These are phyloP conservation scores for Tortricodes alternella DNA, from an alignment of 2,888 invertebrate species.

Conservation along the genomic window DNA sequence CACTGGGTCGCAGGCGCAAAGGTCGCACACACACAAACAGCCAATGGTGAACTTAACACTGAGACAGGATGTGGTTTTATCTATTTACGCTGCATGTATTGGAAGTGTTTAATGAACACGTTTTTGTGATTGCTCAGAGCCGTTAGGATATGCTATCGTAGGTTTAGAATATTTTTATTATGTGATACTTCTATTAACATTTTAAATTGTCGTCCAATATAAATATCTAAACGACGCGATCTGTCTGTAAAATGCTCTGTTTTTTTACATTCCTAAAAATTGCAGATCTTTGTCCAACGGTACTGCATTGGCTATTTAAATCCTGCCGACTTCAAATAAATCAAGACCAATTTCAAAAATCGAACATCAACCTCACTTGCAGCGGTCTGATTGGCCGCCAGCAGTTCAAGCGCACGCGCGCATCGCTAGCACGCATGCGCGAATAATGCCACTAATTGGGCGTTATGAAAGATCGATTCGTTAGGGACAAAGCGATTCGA, in stretches of 20 bases:
- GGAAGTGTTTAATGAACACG: conserved; percentile 19
- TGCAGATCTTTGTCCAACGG: too few relatives aligned
- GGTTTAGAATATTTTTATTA: not conserved
- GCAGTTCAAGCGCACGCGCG: conserved; percentile 19
- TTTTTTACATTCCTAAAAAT: too few relatives aligned
- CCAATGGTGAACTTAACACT: conserved; percentile 34
- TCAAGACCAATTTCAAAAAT: not conserved
- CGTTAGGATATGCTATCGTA: not conserved
- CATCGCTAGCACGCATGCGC: conserved; percentile 27
- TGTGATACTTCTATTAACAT: too few relatives aligned
- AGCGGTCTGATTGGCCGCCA: not conserved
- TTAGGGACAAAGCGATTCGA: conserved; percentile 20
- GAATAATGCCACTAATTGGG: conserved; percentile 30
- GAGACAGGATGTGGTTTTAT: conserved; percentile 43
- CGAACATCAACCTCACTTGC: not conserved
- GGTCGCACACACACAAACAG: conserved; percentile 48
- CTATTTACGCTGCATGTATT: conserved; percentile 10
- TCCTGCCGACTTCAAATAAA: not conserved
- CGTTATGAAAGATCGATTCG: conserved; percentile 27
- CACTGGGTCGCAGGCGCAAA: conserved; percentile 62
- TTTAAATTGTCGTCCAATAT: too few relatives aligned
- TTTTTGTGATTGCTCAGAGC: not conserved
- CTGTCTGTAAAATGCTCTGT: too few relatives aligned
- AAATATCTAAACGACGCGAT: too few relatives aligned
- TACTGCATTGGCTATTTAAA: not conserved